Evolutionary conservation across 2,888 invertebrate genomes (phyloP).

Genomic region (Lordiphosa fenestrarum): DNA sequence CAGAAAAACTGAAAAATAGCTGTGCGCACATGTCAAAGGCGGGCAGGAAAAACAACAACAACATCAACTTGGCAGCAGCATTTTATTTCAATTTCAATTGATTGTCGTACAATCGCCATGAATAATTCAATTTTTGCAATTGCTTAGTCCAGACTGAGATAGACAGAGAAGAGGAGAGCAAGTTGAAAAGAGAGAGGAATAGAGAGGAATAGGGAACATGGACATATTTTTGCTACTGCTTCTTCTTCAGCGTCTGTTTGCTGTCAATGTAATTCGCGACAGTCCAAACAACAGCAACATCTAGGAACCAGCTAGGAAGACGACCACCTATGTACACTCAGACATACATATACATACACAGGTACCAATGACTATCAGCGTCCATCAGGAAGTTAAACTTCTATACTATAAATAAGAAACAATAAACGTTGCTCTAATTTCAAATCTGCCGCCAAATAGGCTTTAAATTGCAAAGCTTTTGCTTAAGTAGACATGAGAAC

Average conservation of each 20-base stretch:
- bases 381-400: too few relatives aligned
- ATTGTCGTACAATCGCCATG: conserved; percentile 80
- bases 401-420: too few relatives aligned
- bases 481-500: too few relatives aligned
- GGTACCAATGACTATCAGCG: too few relatives aligned
- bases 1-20: conserved; percentile 57
- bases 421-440: not conserved
- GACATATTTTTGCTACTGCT: conserved; percentile 66
- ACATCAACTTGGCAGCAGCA: conserved; percentile 64
- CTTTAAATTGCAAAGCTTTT: too few relatives aligned
- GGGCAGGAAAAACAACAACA: conserved; percentile 33
- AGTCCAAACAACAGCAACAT: conserved; percentile 15
- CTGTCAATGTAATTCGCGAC: conserved; percentile 44
- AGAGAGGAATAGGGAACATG: conserved; percentile 48
- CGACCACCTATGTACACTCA: conserved; percentile 4
- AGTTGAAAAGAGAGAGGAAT: conserved; percentile 11
- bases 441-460: not conserved
- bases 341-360: conserved; percentile 2
- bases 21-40: conserved; percentile 72
- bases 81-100: conserved; percentile 79
- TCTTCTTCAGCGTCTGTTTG: conserved; percentile 27
- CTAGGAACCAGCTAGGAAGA: conserved; percentile 7
- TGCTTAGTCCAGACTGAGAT: conserved; percentile 50
- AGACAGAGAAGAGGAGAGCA: conserved; percentile 41
- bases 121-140: conserved; percentile 78